Evolutionary conservation across 1,140 invertebrate species (phyloP), one percentile per base, ranked within the genome.

Genomic region (Rhynchophorus ferrugineus): DNA sequence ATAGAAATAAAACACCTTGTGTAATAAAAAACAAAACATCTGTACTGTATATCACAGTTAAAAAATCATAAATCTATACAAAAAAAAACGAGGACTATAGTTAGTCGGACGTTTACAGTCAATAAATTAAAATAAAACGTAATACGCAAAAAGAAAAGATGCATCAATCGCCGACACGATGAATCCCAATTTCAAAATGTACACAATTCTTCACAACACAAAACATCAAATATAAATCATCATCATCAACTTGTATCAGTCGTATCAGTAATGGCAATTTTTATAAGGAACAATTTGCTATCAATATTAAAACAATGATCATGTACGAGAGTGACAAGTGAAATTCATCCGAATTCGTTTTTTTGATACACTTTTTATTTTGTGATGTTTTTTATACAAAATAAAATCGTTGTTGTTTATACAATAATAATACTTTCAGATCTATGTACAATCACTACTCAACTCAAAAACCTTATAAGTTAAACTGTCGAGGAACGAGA

Each of bases 41-140:
- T 54, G n/a, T 48, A 54, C 44, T 54, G 52, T 46, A 43, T 54
- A 54, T 54, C 52, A 54, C 52, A 54, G 52, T 54, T 49, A 49
- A 41, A 48, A 48, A 48, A 22, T 21, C 36, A 44, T 44, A 44
- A 44, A 48, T 11, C 9, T 34, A 44, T 29, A 22, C 2, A 29
- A 29, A 29, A 29, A 29, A 29, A 29, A 29, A 29, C 24, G 43
- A 34, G 22, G 8, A 44, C 7, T 17, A n/a, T n/a, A n/a, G n/a
- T n/a, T n/a, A 17, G 43, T 44, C 43, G 17, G n/a, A 44, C 43
- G 43, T 44, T 19, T 29, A 19, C 20, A 43, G 21, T 43, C 41
- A 43, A 29, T 43, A 43, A 43, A 43, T 44, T 17, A n/a, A n/a
- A n/a, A n/a, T n/a, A n/a, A 46, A 34, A 48, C 33, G 24, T 20